Conservation (phyloP, 2,113 vertebrate species). For the Anguilla japonica region DNA sequence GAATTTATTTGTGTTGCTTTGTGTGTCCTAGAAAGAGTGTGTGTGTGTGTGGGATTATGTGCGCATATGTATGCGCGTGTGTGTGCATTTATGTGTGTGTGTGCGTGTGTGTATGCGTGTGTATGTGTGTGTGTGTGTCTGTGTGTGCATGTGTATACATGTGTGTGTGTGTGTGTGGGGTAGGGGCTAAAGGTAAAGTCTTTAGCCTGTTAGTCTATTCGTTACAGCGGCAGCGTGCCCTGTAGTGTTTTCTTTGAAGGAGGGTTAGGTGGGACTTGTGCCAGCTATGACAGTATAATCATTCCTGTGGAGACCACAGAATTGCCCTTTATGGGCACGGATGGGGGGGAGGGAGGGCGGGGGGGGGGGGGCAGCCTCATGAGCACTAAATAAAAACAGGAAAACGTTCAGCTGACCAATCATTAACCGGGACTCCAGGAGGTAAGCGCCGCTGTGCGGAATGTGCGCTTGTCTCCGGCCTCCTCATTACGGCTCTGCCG, state of each 20-base stretch:
- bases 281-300: conserved; percentile 14
- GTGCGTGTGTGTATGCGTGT: neutral
- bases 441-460: neutral
- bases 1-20: neutral
- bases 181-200: neutral
- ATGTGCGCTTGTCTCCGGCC: conserved; percentile 7
- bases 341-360: neutral
- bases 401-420: neutral
- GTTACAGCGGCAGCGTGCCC: conserved; percentile 8
- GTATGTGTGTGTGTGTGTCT: neutral
- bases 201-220: neutral
- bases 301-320: conserved; percentile 16
- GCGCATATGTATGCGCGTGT: neutral
- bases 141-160: neutral
- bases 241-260: neutral
- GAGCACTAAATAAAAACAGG: conserved; percentile 12
- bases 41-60: neutral
- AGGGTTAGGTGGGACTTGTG: neutral
- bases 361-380: neutral
- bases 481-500: neutral
- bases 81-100: no score
- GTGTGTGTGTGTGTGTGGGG: neutral
- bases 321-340: neutral
- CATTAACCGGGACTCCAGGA: neutral
- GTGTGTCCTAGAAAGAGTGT: neutral